These are phyloP conservation scores for Rana temporaria DNA, from an alignment of 2,113 vertebrate genomes.

Conservation along the genomic window DNA sequence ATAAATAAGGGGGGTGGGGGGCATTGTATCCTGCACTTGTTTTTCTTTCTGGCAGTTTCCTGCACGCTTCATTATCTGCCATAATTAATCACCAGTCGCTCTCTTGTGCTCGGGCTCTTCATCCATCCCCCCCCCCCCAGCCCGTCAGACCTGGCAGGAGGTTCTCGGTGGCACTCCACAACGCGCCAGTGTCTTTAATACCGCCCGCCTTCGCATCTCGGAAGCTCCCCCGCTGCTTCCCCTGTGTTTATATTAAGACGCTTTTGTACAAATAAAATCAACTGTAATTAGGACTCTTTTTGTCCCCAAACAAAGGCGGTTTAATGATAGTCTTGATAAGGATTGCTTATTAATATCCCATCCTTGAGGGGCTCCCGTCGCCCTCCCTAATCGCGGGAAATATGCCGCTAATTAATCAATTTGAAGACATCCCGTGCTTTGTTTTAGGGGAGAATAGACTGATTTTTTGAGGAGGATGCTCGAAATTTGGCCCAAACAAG, in stretches of 20 bases:
- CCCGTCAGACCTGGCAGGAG: constrained; percentile 10
- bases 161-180: background rate
- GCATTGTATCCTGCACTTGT: no score
- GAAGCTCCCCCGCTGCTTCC: constrained; percentile 14
- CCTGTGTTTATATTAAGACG: constrained; percentile 12
- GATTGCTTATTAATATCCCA: constrained; percentile 37
- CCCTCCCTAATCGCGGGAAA: constrained; percentile 45
- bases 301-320: constrained; percentile 40
- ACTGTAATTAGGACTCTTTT: constrained; percentile 45
- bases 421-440: constrained; percentile 19
- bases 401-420: constrained; percentile 19
- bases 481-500: no score
- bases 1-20: no score
- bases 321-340: constrained; percentile 27
- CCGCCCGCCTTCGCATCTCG: constrained; percentile 5
- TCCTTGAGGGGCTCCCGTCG: constrained; percentile 6
- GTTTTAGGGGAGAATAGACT: constrained; percentile 18
- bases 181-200: background rate
- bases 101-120: background rate
- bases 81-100: constrained; percentile 27
- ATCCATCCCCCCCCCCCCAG: background rate
- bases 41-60: background rate
- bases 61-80: background rate
- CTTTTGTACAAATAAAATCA: constrained; percentile 45
- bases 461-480: constrained; percentile 10